Conservation (phyloP, 1,140 invertebrate species). For the Brachionus sp. region DNA sequence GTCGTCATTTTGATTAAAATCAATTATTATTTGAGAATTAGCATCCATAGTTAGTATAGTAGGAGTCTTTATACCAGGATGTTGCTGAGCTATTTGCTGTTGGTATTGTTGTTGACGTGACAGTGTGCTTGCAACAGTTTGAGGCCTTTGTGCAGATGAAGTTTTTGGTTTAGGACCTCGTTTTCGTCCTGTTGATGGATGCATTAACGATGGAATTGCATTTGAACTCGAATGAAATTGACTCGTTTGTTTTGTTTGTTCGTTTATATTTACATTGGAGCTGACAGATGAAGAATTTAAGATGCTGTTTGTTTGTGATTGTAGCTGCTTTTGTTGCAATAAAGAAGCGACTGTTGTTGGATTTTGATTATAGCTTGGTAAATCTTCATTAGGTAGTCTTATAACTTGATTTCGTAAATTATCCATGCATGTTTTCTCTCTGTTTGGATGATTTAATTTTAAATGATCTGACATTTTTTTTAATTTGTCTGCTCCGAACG, state of each 20-base stretch:
- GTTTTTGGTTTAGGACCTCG: neutral
- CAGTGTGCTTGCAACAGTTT: conserved; percentile 2
- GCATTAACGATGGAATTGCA: neutral
- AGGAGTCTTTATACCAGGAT: conserved; percentile 34
- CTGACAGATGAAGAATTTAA: neutral
- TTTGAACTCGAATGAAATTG: neutral
- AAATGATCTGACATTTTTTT: conserved; percentile 44
- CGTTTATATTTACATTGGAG: neutral
- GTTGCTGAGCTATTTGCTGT: conserved; percentile 23
- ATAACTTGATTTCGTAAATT: conserved; percentile 28
- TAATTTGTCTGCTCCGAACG: conserved; percentile 40
- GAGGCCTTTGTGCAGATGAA: neutral
- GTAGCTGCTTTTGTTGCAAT: conserved; percentile 19
- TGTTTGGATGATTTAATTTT: neutral
- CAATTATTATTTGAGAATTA: conserved; percentile 43
- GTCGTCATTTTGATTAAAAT: conserved; percentile 44
- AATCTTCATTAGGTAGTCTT: conserved; percentile 34
- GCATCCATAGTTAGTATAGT: conserved; percentile 41
- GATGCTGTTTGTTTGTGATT: neutral
- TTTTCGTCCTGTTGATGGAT: neutral
- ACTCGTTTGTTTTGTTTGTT: neutral
- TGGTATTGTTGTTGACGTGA: conserved; percentile 14
- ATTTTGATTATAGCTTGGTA: conserved; percentile 36
- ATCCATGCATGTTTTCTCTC: conserved; percentile 42
- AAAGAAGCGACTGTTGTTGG: conserved; percentile 29